These are phyloP conservation scores for Pristionchus pacificus DNA, from an alignment of 1,140 invertebrate genomes.

Conservation along the genomic window DNA sequence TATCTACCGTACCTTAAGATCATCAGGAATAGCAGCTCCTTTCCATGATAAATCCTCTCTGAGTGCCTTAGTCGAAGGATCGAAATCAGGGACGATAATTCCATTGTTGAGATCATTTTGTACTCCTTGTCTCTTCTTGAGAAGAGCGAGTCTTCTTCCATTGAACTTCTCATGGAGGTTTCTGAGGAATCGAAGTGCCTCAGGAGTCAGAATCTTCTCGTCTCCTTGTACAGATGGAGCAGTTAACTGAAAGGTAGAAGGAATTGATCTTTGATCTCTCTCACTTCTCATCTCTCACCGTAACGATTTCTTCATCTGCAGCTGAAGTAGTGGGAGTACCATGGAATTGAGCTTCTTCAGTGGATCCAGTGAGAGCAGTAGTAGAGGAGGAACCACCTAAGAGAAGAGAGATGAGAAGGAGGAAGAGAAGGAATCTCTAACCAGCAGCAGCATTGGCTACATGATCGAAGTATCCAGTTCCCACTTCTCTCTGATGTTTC, in stretches of 20 bases:
- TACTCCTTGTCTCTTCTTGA: slow-evolving; percentile 43
- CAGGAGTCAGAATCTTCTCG: slow-evolving; percentile 54
- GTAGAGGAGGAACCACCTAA: slow-evolving; percentile 54
- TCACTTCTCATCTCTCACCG: slow-evolving; percentile 18
- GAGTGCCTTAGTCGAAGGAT: slow-evolving; percentile 44
- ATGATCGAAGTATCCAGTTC: slow-evolving; percentile 59
- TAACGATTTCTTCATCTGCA: slow-evolving; percentile 56
- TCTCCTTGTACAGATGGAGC: slow-evolving; percentile 41
- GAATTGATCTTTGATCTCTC: not conserved
- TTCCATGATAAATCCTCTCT: slow-evolving; percentile 45
- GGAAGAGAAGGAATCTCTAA: slow-evolving; percentile 52
- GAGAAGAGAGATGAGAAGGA: too few species aligned
- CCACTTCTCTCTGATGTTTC: slow-evolving; percentile 60
- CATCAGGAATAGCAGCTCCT: slow-evolving; percentile 46
- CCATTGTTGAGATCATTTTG: slow-evolving; percentile 46
- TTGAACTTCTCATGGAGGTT: slow-evolving; percentile 53
- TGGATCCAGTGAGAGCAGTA: slow-evolving; percentile 55
- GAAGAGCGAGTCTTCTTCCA: slow-evolving; percentile 39
- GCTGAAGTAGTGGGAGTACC: slow-evolving; percentile 42
- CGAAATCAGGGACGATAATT: slow-evolving; percentile 54
- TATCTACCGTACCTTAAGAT: slow-evolving; percentile 34
- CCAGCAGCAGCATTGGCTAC: slow-evolving; percentile 53
- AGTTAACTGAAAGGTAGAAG: slow-evolving; percentile 40
- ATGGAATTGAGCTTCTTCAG: slow-evolving; percentile 59
- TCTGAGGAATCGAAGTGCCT: slow-evolving; percentile 52